Evolutionary conservation across 2,113 vertebrate genomes (phyloP), one percentile per base, ranked within the genome.

Genomic region (Rhadina sibilatrix): DNA sequence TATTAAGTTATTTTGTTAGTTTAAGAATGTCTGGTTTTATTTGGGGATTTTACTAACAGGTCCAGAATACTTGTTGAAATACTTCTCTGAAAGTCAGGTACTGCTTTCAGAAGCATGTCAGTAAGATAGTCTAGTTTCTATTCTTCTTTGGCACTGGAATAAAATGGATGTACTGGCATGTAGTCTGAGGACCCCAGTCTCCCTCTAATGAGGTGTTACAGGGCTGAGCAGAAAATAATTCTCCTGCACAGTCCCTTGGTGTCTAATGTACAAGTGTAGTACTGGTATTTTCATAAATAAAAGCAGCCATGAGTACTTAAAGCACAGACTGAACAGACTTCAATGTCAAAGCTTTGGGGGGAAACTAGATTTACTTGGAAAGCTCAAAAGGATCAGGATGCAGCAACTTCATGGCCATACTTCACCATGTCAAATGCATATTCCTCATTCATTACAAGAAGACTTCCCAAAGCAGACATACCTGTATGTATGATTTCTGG

Each of bases 121-220:
- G 10, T 91, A 97, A 96, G 28, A 87, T 6, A 81, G 21, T 2
- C 10, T 56, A 22, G 7, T 10, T 52, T 78, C 85, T 90, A 63
- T 66, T 92, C 23, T 44, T 57, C 76, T 59, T 61, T 59, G 64
- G 54, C 46, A 84, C 53, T 57, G 74, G 87, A 96, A 95, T 77
- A 83, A 96, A 98, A 95, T 91, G 56, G 47, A 78, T 84, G 37
- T 77, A 79, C 88, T 96, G 93, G 81, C 65, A 96, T 85, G 40
- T 28, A 87, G 92, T 93, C 57, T 50, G 87, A 96, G 56, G 87
- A 87, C 69, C 57, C 25, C 85, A 92, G 65, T 53, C 65, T 49
- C 59, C 86, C 49, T 91, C 66, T 97, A 96, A 97, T 91, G 94
- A 95, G 90, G 96, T 94, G 91, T 71, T 91, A 93, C 50, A 83